These are phyloP conservation scores for Zingel zingel DNA, from an alignment of 2,113 vertebrate species.

Conservation along the genomic window DNA sequence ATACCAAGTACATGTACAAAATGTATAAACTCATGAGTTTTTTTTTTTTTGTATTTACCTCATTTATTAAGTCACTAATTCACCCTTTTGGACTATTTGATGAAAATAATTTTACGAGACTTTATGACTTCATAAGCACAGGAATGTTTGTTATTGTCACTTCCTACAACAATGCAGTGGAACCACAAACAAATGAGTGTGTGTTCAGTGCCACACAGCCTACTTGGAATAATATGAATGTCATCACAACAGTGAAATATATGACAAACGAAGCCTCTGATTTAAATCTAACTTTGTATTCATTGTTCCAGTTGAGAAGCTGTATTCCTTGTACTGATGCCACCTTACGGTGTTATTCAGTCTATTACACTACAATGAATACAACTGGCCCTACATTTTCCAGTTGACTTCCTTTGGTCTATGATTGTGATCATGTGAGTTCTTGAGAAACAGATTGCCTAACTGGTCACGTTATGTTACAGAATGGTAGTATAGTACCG, in stretches of 20 bases:
- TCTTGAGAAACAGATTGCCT: background rate
- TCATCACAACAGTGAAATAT: slow-evolving; percentile 9
- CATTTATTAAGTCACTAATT: background rate
- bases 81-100: background rate
- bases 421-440: background rate
- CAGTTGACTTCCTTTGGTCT: background rate
- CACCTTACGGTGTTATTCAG: background rate
- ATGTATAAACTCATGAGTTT: background rate
- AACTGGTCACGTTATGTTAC: background rate
- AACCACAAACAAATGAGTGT: slow-evolving; percentile 22
- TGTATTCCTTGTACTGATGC: background rate
- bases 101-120: background rate
- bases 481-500: background rate
- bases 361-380: background rate
- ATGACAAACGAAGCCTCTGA: background rate
- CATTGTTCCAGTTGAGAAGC: background rate
- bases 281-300: slow-evolving; percentile 22
- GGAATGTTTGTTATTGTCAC: background rate
- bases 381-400: background rate
- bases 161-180: background rate
- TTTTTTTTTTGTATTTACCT: too few relatives aligned
- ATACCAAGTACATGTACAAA: background rate
- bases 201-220: slow-evolving; percentile 8
- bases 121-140: background rate
- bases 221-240: slow-evolving; percentile 37